Percentiles rank a stretch among this genome's conserved stretches.
Evolutionary conservation across 2,797 vertebrate genomes (phyloP).

Genomic region (Pseudopleuronectes americanus): DNA sequence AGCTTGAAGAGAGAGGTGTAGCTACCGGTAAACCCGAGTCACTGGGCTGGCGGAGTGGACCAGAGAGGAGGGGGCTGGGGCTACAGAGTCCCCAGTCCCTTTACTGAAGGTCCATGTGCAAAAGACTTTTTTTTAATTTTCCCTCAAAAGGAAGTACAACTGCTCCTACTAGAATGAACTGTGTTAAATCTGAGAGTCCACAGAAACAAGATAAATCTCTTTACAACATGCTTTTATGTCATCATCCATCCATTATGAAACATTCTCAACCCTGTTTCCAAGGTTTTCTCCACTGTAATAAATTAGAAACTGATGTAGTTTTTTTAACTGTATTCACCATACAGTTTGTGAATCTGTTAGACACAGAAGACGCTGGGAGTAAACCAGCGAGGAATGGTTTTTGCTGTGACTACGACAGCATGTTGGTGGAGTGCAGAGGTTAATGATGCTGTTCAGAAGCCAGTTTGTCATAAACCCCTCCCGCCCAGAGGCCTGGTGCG

Average conservation of each 20-base stretch:
- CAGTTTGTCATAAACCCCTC: not conserved
- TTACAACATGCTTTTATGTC: constrained; percentile 82
- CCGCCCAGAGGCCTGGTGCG: not conserved
- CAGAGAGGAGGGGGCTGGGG: constrained; percentile 62
- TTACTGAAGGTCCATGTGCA: constrained; percentile 82
- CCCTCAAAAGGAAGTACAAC: constrained; percentile 55
- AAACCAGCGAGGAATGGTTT: constrained; percentile 63
- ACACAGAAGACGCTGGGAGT: constrained; percentile 37
- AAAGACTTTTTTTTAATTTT: constrained; percentile 54
- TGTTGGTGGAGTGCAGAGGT: constrained; percentile 42
- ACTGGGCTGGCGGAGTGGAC: constrained; percentile 69
- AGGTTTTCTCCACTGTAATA: constrained; percentile 71
- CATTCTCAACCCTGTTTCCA: constrained; percentile 78
- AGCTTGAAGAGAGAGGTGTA: constrained; percentile 74
- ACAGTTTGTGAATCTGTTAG: constrained; percentile 50
- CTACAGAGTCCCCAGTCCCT: constrained; percentile 66
- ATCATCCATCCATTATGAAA: constrained; percentile 68
- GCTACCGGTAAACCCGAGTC: constrained; percentile 73
- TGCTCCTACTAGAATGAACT: constrained; percentile 64
- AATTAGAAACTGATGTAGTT: constrained; percentile 69
- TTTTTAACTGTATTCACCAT: constrained; percentile 50
- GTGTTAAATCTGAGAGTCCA: constrained; percentile 62
- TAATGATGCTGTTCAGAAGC: constrained; percentile 22
- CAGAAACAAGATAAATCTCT: constrained; percentile 75
- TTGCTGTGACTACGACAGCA: constrained; percentile 45